Evolutionary conservation across 2,113 vertebrate genomes (phyloP).

Genomic region (Boleophthalmus pectinirostris): DNA sequence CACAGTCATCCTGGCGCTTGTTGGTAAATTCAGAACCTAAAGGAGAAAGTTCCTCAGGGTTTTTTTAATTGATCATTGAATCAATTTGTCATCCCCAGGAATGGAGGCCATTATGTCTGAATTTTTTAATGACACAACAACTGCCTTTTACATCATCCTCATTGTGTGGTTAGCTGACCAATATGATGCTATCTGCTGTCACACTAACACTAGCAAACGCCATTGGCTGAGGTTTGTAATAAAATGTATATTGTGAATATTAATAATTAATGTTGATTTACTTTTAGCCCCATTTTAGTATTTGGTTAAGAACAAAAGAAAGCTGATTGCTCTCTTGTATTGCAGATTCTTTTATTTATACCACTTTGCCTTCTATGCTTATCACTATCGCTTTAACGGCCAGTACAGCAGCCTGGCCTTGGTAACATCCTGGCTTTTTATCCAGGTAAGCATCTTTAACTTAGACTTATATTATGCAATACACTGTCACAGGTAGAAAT

Average conservation of each 20-base stretch:
- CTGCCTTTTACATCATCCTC: slow-evolving; percentile 99
- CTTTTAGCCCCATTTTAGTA: too few relatives aligned
- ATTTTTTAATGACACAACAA: slow-evolving; percentile 98
- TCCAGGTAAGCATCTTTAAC: slow-evolving; percentile 81
- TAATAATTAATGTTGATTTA: too few relatives aligned
- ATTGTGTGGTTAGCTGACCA: slow-evolving; percentile 98
- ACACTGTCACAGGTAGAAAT: not conserved
- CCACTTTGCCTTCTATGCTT: slow-evolving; percentile 98
- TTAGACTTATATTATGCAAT: not conserved
- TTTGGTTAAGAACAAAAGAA: not conserved
- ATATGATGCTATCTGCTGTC: slow-evolving; percentile 97
- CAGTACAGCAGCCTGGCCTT: slow-evolving; percentile 98
- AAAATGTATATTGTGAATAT: not conserved
- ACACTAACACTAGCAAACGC: slow-evolving; percentile 96
- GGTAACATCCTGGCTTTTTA: slow-evolving; percentile 98
- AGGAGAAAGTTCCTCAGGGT: not conserved
- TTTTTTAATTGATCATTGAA: not conserved
- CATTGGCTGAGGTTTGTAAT: slow-evolving; percentile 91
- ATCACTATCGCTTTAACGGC: slow-evolving; percentile 97
- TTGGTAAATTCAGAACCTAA: slow-evolving; percentile 80
- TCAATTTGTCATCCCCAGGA: slow-evolving; percentile 69
- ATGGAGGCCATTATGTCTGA: slow-evolving; percentile 99
- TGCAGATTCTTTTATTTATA: slow-evolving; percentile 97
- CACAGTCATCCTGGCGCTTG: slow-evolving; percentile 96
- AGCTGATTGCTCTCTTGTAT: not conserved